Conservation (phyloP, 2,797 vertebrate species). For the Ctenopoma multispine region DNA sequence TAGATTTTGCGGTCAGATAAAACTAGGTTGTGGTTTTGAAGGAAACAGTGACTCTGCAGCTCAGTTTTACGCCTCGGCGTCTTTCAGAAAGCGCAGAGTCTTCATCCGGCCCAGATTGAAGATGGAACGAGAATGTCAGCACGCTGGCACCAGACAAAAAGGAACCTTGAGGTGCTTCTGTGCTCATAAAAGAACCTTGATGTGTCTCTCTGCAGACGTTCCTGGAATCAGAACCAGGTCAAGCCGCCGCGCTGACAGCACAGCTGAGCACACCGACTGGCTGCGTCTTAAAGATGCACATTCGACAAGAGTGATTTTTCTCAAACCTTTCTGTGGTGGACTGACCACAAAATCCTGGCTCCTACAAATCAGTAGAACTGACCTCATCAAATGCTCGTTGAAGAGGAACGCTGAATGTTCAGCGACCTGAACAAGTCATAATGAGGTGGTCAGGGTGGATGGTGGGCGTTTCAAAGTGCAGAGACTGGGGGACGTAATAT, state of each 20-base stretch:
- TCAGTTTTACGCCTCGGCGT: slow-evolving; percentile 15
- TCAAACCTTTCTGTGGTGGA: not conserved
- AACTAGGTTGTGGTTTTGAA: slow-evolving; percentile 61
- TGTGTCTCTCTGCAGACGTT: slow-evolving; percentile 11
- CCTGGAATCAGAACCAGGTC: slow-evolving; percentile 63
- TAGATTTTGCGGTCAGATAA: slow-evolving; percentile 49
- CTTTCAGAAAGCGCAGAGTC: slow-evolving; percentile 24
- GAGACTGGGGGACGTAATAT: too few species aligned
- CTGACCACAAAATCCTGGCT: not conserved
- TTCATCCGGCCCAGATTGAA: slow-evolving; percentile 46
- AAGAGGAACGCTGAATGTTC: not conserved
- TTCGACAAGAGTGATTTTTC: not conserved
- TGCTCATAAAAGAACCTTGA: not conserved
- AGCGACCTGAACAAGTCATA: not conserved
- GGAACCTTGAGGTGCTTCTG: not conserved
- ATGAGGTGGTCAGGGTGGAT: not conserved
- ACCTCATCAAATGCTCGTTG: too few species aligned
- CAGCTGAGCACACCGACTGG: not conserved
- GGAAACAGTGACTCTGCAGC: slow-evolving; percentile 27
- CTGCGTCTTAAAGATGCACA: not conserved
- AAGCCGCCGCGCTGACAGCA: slow-evolving; percentile 20
- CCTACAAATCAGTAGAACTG: not conserved
- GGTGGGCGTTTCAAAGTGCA: too few species aligned
- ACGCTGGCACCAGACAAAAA: not conserved
- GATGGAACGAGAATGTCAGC: not conserved